Evolutionary conservation across 2,797 vertebrate genomes (phyloP), one percentile per base, ranked within the genome.

Genomic region (Urophycis tenuis): DNA sequence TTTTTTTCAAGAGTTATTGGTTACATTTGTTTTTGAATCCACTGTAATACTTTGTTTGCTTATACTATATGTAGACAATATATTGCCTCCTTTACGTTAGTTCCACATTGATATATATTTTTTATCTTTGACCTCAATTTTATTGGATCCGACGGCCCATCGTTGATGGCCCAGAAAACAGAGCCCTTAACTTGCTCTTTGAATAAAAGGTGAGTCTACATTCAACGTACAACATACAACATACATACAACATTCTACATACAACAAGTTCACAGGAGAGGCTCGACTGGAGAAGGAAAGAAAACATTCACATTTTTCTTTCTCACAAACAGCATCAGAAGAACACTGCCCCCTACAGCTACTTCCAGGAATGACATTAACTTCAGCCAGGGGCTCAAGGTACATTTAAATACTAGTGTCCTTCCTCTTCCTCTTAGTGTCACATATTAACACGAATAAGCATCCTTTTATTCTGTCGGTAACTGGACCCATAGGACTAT

Each of bases 311-410:
- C 8, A 25, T 75, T 8, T 72, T 3, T 75, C 78, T 74, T 10
- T 79, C 91, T 83, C 86, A 94, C 93, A 76, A 94, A 92, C 88
- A 94, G 85, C 49, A 80, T 94, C 64, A 96, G 95, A 92, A 97
- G 93, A 90, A 93, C 88, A 0, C 90, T 90, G 49, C 86, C 93
- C 0, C 92, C 92, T 6, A 81, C 93, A 12, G 88, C 92, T 2
- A 91, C 97, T 79, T 94, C 94, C 3, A 97, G 93, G 90, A 96
- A 98, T 0, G 94, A 96, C 70, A 94, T 93, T 83, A 94, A 95
- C 88, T 98, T 98, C 85, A 94, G 95, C 0, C 94, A 96, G 35
- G 96, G 96, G 74, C 86, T 96, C 0, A 94, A 98, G 96, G 97
- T 98, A 85, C 78, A 77, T 74, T 31, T 34, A n/a, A 14, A 8